These are phyloP conservation scores for Agrilus planipennis DNA, from an alignment of 1,140 invertebrate species.

Conservation along the genomic window DNA sequence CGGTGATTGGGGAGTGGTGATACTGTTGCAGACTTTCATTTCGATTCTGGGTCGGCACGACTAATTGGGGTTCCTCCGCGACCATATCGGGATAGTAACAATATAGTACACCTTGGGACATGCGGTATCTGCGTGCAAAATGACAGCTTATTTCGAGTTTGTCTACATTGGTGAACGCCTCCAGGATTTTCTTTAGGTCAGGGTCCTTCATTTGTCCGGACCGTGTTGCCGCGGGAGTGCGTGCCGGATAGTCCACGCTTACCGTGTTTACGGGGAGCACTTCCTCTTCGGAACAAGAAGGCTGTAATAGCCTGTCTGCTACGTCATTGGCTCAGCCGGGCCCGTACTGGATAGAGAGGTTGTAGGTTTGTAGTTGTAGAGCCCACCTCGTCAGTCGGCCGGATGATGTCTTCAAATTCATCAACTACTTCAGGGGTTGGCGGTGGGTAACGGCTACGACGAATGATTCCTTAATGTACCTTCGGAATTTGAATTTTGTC, in stretches of 20 bases:
- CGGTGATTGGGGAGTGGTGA: slow-evolving; percentile 3
- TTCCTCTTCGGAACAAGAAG: not conserved
- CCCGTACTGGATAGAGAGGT: not conserved
- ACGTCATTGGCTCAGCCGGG: not conserved
- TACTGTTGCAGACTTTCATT: not conserved
- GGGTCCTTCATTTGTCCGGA: not conserved
- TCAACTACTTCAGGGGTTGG: no score
- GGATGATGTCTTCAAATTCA: no score
- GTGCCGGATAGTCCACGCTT: not conserved
- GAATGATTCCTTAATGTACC: slow-evolving; percentile 13
- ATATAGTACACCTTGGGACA: no score
- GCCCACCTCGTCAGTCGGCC: no score
- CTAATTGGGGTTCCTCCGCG: not conserved
- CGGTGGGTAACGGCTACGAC: not conserved
- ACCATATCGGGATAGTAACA: not conserved
- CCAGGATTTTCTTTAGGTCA: no score
- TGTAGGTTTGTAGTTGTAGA: slow-evolving; percentile 3
- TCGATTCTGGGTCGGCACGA: not conserved
- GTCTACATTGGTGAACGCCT: not conserved
- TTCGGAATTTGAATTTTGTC: slow-evolving; percentile 6
- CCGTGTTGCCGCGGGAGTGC: not conserved
- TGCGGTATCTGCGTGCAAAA: not conserved
- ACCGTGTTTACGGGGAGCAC: not conserved
- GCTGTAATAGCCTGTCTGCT: not conserved
- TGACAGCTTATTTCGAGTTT: no score